Evolutionary conservation across 2,888 invertebrate species (phyloP), one percentile per base, ranked within the genome.

Genomic region (Volucella inanis): DNA sequence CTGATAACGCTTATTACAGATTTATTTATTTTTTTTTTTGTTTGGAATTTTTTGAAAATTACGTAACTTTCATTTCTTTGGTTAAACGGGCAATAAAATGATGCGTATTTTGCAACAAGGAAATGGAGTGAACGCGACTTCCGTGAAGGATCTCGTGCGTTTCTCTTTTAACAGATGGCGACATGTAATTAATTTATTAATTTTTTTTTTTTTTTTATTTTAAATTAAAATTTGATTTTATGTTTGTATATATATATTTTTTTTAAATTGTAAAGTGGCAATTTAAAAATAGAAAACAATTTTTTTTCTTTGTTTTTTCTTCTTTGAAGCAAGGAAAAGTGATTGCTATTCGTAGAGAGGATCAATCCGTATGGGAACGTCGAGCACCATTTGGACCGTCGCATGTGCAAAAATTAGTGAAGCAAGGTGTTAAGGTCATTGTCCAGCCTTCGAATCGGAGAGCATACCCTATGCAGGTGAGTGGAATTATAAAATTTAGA

Each of bases 381-480:
- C 93, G 99, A 81, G 99, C 99, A 0, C 98, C 99, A 0, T 95
- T 99, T 87, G 96, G 98, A 0, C 99, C 99, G 0, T 92, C 94
- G 31, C 98, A 99, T 90, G 99, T 99, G 8, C 95, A 96, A 88
- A 95, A 96, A 87, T 93, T 99, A 88, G 96, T 97, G 22, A 94
- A 96, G 87, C 94, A 95, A 88, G 98, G 98, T 3, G 96, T 98
- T 54, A 97, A 97, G 92, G 99, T 99, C 62, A 96, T 99, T 62
- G 98, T 99, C 0, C 99, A 99, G 90, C 99, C 99, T 0, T 99
- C 99, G 76, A 99, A 99, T 92, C 94, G 99, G 87, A 93, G 99
- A 62, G 98, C 99, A 0, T 99, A 99, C 92, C 99, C 99, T 1
- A 98, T 99, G 95, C 98, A 98, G 94, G 97, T 94, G 83, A 89